Evolutionary conservation across 2,113 vertebrate genomes (phyloP).

Genomic region (Psilopogon haemacephalus): DNA sequence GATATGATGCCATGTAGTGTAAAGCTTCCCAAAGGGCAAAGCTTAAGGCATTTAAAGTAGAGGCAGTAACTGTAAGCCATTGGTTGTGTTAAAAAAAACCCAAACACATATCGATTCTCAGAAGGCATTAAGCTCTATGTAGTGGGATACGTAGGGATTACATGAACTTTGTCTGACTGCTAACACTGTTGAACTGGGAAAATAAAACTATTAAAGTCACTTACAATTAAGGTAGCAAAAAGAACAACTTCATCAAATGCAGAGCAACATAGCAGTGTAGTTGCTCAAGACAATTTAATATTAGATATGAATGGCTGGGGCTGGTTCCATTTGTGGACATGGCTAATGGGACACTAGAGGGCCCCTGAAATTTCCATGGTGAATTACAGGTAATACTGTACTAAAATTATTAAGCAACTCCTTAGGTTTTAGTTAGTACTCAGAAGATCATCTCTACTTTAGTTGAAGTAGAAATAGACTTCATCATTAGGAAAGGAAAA

Average conservation of each 20-base stretch:
- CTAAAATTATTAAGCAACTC: background rate
- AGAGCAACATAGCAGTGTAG: background rate
- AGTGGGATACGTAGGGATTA: background rate
- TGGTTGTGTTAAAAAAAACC: background rate
- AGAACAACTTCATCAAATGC: constrained; percentile 1
- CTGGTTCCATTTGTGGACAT: background rate
- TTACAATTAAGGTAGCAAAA: constrained; percentile 45
- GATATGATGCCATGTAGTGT: background rate
- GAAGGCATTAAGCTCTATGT: background rate
- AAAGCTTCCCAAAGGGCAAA: background rate
- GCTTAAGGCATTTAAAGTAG: background rate
- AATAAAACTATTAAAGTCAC: constrained; percentile 26
- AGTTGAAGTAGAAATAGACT: background rate
- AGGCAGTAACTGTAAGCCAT: background rate
- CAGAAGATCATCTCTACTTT: background rate
- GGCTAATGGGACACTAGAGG: background rate
- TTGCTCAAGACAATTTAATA: background rate
- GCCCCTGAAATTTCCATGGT: background rate
- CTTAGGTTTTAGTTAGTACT: background rate
- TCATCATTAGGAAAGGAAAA: background rate
- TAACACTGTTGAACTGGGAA: constrained; percentile 7
- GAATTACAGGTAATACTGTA: background rate
- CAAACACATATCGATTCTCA: background rate
- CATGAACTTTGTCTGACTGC: background rate
- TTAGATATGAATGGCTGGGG: background rate